Evolutionary conservation across 1,140 invertebrate genomes (phyloP).

Genomic region (Cephus cinctus): DNA sequence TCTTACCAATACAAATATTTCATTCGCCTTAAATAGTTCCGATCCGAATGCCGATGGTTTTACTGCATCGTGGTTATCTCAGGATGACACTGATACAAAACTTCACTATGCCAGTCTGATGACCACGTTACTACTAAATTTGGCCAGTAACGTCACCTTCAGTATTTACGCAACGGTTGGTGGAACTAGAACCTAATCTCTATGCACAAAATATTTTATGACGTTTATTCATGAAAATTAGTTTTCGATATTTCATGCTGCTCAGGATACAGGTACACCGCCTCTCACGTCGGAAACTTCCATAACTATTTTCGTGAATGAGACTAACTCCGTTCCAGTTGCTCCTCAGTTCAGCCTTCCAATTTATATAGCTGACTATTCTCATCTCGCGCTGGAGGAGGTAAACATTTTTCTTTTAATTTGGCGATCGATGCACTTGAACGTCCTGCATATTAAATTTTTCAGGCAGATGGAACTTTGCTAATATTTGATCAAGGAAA

Average conservation of each 20-base stretch:
- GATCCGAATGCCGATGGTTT: conserved; percentile 13
- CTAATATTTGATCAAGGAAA: conserved; percentile 8
- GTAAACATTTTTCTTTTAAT: not conserved
- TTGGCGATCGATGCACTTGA: not conserved
- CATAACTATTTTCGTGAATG: conserved; percentile 10
- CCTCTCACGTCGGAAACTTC: not conserved
- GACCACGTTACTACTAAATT: conserved; percentile 15
- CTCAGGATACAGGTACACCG: conserved; percentile 9
- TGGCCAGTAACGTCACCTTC: conserved; percentile 12
- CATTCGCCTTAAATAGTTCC: conserved; percentile 12
- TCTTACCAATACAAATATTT: conserved; percentile 19
- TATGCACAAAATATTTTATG: not conserved
- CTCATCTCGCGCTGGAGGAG: conserved; percentile 3
- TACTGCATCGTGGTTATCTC: conserved; percentile 9
- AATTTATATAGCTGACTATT: conserved; percentile 13
- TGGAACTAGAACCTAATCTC: not conserved
- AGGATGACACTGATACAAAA: conserved; percentile 11
- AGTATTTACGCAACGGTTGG: conserved; percentile 17
- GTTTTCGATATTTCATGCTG: conserved; percentile 1
- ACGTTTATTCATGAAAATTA: not conserved
- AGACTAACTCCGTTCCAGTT: conserved; percentile 3
- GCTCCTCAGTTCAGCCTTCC: conserved; percentile 3
- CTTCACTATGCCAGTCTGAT: conserved; percentile 14
- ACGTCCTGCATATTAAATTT: not conserved
- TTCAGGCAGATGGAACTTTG: conserved; percentile 2